Evolutionary conservation across 2,888 invertebrate genomes (phyloP).

Genomic region (Eupithecia insigniata): DNA sequence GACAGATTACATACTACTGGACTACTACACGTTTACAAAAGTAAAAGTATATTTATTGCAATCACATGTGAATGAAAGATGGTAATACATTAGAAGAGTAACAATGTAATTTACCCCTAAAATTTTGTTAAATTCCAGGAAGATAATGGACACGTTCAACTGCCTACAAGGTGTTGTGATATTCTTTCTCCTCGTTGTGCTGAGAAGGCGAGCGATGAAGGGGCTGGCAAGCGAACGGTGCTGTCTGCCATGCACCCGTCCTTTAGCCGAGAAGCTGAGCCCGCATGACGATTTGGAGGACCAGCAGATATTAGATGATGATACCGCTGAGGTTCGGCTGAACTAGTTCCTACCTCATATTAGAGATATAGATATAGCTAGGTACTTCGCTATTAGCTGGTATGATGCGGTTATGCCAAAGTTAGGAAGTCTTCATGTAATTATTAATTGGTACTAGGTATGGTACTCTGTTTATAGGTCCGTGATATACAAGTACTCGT

Average conservation of each 20-base stretch:
- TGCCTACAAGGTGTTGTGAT: slow-evolving; percentile 86
- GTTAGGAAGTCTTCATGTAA: background rate
- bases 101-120: too few species aligned
- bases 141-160: slow-evolving; percentile 86
- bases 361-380: background rate
- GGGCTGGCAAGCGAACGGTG: slow-evolving; percentile 76
- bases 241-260: slow-evolving; percentile 62
- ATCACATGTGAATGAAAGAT: too few species aligned
- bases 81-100: too few species aligned
- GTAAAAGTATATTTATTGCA: too few species aligned
- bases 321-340: slow-evolving; percentile 76
- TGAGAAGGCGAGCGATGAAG: slow-evolving; percentile 82
- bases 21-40: too few species aligned
- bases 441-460: background rate
- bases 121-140: slow-evolving; percentile 70
- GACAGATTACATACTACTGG: background rate
- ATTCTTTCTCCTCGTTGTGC: slow-evolving; percentile 85
- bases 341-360: slow-evolving; percentile 51
- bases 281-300: slow-evolving; percentile 75
- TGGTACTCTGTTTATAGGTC: background rate
- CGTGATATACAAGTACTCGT: too few species aligned
- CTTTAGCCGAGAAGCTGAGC: slow-evolving; percentile 68
- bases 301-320: slow-evolving; percentile 69
- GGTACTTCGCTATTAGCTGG: background rate
- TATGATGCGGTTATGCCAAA: slow-evolving; percentile 1